Evolutionary conservation across 2,113 vertebrate species (phyloP), one percentile per base, ranked within the genome.

Genomic region (Rhineura floridana): DNA sequence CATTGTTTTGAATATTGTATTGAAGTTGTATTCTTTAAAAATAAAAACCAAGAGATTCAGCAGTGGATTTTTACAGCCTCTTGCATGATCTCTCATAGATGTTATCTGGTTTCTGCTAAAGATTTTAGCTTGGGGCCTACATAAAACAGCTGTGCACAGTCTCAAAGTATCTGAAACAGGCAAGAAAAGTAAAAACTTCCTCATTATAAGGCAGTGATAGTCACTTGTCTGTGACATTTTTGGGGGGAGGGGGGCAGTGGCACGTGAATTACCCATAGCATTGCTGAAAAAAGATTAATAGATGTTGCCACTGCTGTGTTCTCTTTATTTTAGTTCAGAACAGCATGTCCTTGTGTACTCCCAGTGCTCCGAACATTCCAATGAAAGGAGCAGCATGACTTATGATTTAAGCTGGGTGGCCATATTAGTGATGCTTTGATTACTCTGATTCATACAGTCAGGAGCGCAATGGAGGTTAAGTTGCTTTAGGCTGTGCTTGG

Each of bases 401-500:
- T 3, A 83, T 1, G 33, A 63, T 84, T 78, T 46, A 0, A 52
- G 82, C 83, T 76, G 42, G 46, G 85, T 69, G 78, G 79, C 86
- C 0, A 0, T 77, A 76, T 65, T 50, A 70, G 46, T 17, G 55
- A 76, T 89, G 84, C 87, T 91, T 90, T 91, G 90, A 90, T 90
- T 90, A 79, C 82, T 90, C 36, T 0, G 0, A 87, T 87, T 91
- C 87, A 81, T 89, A 88, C 44, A 87, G 80, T 85, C 48, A 1
- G 15, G 48, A 91, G 84, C 46, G 70, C 83, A 86, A 72, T 75
- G 91, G 87, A 89, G 91, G 79, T 92, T 88, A 91, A 73, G 39
- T 90, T 95, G 86, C 95, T 95, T 89, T 81, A 93, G 91, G 92
- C 91, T 90, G 55, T 87, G 48, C 92, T 95, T 95, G 87, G 65